Evolutionary conservation across 1,140 invertebrate species (phyloP).

Genomic region (fruit fly (Drosophila melanogaster)): Release_6_plus_ISO1_MT NT_033777.3:16025501-16026000

Average conservation of each 20-base stretch:
- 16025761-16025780: constrained; percentile 70
- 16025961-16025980: constrained; percentile 20
- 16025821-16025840: constrained; percentile 10
- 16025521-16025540: constrained; percentile 45
- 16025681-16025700: constrained; percentile 38
- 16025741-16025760: constrained; percentile 37
- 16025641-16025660: constrained; percentile 67
- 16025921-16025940: constrained; percentile 46
- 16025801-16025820: constrained; percentile 73
- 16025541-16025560: background rate
- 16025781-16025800: constrained; percentile 62
- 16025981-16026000: constrained; percentile 57
- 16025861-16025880: constrained; percentile 56
- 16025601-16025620: constrained; percentile 29
- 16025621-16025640: constrained; percentile 53
- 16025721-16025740: constrained; percentile 33
- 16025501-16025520: constrained; percentile 49
- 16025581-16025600: constrained; percentile 13
- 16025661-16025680: constrained; percentile 24
- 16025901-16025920: constrained; percentile 80
- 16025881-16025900: constrained; percentile 79
- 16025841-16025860: constrained; percentile 1
- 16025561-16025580: background rate
- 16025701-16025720: constrained; percentile 28
- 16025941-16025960: constrained; percentile 1